These are phyloP conservation scores for Aselliscus stoliczkanus DNA, from an alignment of 2,797 vertebrate species.

Conservation along the genomic window DNA sequence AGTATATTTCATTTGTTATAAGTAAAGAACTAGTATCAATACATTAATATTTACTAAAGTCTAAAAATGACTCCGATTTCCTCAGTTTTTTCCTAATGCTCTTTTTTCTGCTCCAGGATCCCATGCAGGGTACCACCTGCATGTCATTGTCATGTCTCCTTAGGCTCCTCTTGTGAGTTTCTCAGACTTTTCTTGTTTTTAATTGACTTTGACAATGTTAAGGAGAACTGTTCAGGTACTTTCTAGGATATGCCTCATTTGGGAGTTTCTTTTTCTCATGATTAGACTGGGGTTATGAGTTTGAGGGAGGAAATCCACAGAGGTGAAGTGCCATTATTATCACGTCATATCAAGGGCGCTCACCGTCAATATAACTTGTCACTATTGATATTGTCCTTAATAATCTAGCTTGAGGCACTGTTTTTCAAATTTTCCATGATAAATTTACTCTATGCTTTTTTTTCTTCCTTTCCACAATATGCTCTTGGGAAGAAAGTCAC, in stretches of 20 bases:
- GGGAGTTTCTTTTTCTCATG: background rate
- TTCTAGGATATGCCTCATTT: background rate
- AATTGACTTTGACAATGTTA: background rate
- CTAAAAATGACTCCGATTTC: background rate
- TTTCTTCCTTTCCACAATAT: background rate
- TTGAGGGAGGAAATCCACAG: background rate
- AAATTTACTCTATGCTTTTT: background rate
- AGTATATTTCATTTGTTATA: background rate
- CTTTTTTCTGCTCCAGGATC: background rate
- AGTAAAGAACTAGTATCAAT: background rate
- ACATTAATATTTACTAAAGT: background rate
- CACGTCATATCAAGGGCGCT: background rate
- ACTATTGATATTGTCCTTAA: background rate
- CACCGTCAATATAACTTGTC: background rate
- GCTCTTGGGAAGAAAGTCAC: background rate
- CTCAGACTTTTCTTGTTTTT: background rate
- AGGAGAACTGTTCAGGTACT: background rate
- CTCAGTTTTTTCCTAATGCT: background rate
- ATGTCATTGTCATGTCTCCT: background rate
- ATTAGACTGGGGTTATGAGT: background rate
- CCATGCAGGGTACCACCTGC: background rate
- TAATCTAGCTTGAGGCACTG: background rate
- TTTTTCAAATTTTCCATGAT: background rate
- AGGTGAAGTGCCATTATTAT: background rate
- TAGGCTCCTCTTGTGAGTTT: background rate